These are phyloP conservation scores for Barypeithes pellucidus DNA, from an alignment of 2,888 invertebrate species.

Conservation along the genomic window DNA sequence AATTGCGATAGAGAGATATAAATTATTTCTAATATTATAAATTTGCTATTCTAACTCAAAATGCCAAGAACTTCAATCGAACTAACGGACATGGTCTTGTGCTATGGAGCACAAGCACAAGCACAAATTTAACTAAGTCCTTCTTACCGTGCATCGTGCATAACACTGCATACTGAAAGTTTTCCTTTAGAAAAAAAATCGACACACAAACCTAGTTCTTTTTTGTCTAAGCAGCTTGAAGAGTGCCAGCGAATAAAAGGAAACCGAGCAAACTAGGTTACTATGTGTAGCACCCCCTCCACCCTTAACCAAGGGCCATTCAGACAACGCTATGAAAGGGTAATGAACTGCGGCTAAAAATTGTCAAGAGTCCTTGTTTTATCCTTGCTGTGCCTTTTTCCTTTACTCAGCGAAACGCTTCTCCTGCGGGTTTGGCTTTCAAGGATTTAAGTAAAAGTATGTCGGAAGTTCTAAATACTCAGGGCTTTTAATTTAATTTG, in stretches of 20 bases:
- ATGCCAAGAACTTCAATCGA: too few relatives aligned
- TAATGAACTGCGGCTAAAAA: conserved; percentile 54
- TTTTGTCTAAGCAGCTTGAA: background rate
- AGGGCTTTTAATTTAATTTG: conserved; percentile 4
- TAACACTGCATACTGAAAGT: too few relatives aligned
- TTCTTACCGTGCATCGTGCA: too few relatives aligned
- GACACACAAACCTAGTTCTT: conserved; percentile 1
- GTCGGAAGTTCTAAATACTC: conserved; percentile 10
- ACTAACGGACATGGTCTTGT: too few relatives aligned
- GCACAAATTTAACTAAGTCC: too few relatives aligned
- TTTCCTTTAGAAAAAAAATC: background rate
- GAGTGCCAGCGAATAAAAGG: conserved; percentile 11
- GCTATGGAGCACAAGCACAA: too few relatives aligned
- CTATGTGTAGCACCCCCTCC: conserved; percentile 29
- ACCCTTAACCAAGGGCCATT: conserved; percentile 48
- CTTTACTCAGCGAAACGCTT: conserved; percentile 39
- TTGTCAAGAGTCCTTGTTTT: conserved; percentile 51
- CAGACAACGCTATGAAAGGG: conserved; percentile 50
- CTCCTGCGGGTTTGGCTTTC: conserved; percentile 33
- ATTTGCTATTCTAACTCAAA: too few relatives aligned
- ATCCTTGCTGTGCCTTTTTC: conserved; percentile 51
- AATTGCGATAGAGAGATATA: too few relatives aligned
- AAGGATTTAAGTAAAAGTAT: conserved; percentile 33
- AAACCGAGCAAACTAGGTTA: conserved; percentile 43
- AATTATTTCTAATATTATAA: too few relatives aligned